Base-by-base conservation (phyloP, 2,113 vertebrate species). In the Polyodon spathula region DNA sequence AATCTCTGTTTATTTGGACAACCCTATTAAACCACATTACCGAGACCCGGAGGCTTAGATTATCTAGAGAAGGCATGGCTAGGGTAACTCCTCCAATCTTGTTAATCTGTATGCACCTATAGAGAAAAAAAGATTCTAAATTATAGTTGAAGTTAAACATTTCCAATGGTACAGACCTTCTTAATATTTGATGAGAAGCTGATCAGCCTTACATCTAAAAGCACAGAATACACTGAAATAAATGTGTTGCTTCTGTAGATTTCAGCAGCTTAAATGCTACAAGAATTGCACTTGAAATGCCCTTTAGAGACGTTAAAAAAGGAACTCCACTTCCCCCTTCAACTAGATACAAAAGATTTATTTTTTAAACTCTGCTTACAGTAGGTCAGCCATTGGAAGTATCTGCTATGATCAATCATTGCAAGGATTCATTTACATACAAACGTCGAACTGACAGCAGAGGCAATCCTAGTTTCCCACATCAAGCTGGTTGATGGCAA, bases 1-100 rank as follows among this genome's bases (percentile, higher is more conserved):
- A 77, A 88, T 88, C 82, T 84, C 70, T 79, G 81, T 83, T 73
- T 73, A 78, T 79, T 86, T 86, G 74, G 79, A 78, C 80, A 83
- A 82, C 72, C 4, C 52, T 75, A 70, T 69, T 70, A 79, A 79
- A 75, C 66, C 67, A 68, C 65, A 71, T 50, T 54, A 41, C 56
- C 44, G 14, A 42, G 44, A 62, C 6, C 8, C 12, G 37, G 37
- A 38, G 5, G 52, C 41, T 50, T 9, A 37, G 53, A 55, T 17
- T 16, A 37, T 16, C 9, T 37, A 55, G 27, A 55, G 17, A 54
- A 37, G 40, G 46, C 42, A 37, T 52, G 56, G n/a, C 37, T 12
- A 40, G 3, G 42, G 58, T 72, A 65, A 27, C 27, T 65, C 62
- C 59, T 61, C 66, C 14, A 16, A 66, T 61, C 63, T 59, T 40